Evolutionary conservation across 2,113 vertebrate species (phyloP).

Genomic region (Galeopterus variegatus): DNA sequence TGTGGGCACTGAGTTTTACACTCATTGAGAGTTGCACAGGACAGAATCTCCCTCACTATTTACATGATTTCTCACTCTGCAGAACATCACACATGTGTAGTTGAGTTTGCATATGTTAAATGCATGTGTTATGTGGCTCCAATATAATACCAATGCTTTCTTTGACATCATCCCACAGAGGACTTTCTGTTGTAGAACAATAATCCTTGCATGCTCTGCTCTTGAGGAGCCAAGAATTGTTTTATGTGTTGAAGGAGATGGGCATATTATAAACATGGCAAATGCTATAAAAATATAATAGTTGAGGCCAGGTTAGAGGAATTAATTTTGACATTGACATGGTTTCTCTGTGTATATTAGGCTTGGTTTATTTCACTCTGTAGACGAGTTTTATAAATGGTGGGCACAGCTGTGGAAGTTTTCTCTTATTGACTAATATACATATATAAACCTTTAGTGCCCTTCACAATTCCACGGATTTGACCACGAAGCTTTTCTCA

Average conservation of each 20-base stretch:
- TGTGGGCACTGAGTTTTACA: not conserved
- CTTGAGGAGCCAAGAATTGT: not conserved
- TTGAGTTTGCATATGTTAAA: not conserved
- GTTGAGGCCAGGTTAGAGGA: not conserved
- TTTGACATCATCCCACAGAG: too few species aligned
- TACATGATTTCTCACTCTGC: not conserved
- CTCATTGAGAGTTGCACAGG: accelerated
- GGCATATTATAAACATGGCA: accelerated
- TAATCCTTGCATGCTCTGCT: not conserved
- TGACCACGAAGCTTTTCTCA: constrained; percentile 5
- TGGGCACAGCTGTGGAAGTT: not conserved
- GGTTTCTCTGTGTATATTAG: not conserved
- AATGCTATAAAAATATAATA: accelerated
- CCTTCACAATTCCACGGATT: not conserved
- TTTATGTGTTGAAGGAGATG: not conserved
- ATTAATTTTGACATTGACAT: not conserved
- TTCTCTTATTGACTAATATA: not conserved
- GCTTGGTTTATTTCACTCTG: not conserved
- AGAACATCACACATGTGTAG: accelerated
- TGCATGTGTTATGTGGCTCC: accelerated
- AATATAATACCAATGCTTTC: not conserved
- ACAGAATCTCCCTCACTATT: not conserved
- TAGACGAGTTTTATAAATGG: not conserved
- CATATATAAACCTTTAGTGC: not conserved
- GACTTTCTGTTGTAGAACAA: not conserved